Evolutionary conservation across 2,888 invertebrate genomes (phyloP).

Genomic region (Cerceris ruficornis): DNA sequence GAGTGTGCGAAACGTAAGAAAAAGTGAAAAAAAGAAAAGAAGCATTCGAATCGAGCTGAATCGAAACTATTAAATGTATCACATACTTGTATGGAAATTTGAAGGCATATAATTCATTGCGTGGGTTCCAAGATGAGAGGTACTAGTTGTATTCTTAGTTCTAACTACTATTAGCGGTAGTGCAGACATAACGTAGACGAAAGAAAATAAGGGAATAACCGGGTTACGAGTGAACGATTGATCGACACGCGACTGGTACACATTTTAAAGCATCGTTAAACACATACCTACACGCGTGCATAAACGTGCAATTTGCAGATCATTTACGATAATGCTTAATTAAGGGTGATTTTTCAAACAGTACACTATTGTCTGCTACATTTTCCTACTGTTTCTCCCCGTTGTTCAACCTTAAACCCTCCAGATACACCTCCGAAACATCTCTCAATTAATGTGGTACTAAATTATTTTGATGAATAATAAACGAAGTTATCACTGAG

Average conservation of each 20-base stretch:
- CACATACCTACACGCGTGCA: conserved; percentile 30
- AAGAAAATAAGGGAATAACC: conserved; percentile 44
- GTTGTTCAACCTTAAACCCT: conserved; percentile 22
- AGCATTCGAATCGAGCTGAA: conserved; percentile 11
- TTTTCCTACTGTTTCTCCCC: conserved; percentile 44
- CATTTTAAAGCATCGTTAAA: conserved; percentile 29
- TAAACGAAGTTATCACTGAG: conserved; percentile 74
- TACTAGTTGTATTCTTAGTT: conserved; percentile 66
- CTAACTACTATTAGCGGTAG: conserved; percentile 66
- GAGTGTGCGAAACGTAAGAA: conserved; percentile 33
- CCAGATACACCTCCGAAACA: conserved; percentile 18
- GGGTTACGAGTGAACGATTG: conserved; percentile 47
- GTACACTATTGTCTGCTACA: conserved; percentile 49
- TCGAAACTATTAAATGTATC: conserved; percentile 41
- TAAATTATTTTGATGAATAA: conserved; percentile 76
- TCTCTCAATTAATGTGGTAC: conserved; percentile 71
- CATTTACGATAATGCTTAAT: conserved; percentile 62
- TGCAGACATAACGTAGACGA: conserved; percentile 62
- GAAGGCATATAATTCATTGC: conserved; percentile 60
- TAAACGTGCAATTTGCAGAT: conserved; percentile 44
- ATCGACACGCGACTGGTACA: conserved; percentile 34
- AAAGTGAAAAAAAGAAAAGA: not conserved
- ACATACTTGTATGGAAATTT: conserved; percentile 56
- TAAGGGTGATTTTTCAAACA: conserved; percentile 64
- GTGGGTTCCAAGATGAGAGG: conserved; percentile 61